These are phyloP conservation scores for Sebastes matsubarae DNA, from an alignment of 2,797 vertebrate genomes.

Conservation along the genomic window DNA sequence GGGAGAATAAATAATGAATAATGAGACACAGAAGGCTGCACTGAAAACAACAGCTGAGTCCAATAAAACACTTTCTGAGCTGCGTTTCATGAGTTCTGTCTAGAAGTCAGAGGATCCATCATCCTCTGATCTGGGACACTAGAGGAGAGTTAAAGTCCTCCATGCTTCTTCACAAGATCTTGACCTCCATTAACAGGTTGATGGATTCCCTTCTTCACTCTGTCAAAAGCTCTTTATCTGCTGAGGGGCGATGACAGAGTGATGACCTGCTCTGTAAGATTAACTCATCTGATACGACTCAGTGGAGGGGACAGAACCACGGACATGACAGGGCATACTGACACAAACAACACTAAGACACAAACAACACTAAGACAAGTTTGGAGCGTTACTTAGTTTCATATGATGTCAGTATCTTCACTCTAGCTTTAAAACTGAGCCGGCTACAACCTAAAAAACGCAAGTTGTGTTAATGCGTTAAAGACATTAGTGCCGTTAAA, in stretches of 20 bases:
- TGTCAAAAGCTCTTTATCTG: conserved; percentile 8
- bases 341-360: not conserved
- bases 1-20: not conserved
- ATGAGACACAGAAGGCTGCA: not conserved
- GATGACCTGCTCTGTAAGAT: not conserved
- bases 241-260: not conserved
- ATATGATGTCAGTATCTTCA: too few relatives aligned
- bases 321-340: not conserved
- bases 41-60: not conserved
- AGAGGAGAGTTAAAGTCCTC: not conserved
- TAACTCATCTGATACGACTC: not conserved
- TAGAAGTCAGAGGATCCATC: not conserved
- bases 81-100: not conserved
- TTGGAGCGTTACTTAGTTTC: too few relatives aligned
- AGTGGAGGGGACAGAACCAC: not conserved
- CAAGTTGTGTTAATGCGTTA: too few relatives aligned
- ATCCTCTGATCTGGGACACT: not conserved
- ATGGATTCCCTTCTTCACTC: not conserved
- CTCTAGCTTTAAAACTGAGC: too few relatives aligned
- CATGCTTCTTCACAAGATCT: not conserved
- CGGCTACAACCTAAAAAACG: too few relatives aligned
- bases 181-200: conserved; percentile 29
- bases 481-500: too few relatives aligned
- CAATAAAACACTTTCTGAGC: not conserved
- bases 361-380: not conserved